Percentiles rank a stretch among this genome's conserved stretches.
These are phyloP conservation scores for Blastobasis lacticolella DNA, from an alignment of 2,888 invertebrate genomes.

Conservation along the genomic window DNA sequence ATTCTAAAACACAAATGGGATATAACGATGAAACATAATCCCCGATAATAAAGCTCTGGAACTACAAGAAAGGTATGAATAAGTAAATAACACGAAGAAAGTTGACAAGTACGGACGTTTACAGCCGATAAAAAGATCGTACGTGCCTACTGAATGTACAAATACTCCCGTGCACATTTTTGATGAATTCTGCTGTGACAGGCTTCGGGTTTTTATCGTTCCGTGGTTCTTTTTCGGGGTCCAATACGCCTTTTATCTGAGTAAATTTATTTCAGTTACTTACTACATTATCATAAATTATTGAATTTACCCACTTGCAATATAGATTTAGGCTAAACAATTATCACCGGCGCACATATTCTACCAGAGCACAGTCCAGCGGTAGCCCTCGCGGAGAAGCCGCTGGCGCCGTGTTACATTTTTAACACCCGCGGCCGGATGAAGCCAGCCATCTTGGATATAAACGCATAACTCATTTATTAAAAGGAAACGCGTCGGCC, in stretches of 20 bases:
- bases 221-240: too few relatives aligned
- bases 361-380: too few relatives aligned
- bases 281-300: too few relatives aligned
- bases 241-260: too few relatives aligned
- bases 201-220: conserved; percentile 22
- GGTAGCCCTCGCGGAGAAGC: too few relatives aligned
- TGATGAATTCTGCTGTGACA: conserved; percentile 46
- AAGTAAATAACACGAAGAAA: conserved; percentile 52
- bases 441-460: conserved; percentile 59
- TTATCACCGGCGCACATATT: too few relatives aligned
- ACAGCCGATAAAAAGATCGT: conserved; percentile 49
- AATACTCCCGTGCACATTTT: conserved; percentile 41
- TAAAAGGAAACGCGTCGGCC: conserved; percentile 63
- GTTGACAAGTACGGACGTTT: conserved; percentile 52
- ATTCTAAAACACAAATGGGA: too few relatives aligned
- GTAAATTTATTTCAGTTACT: too few relatives aligned
- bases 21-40: too few relatives aligned
- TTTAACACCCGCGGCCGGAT: conserved; percentile 47
- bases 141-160: conserved; percentile 45
- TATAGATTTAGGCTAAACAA: too few relatives aligned
- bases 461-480: conserved; percentile 69
- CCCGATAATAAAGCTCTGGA: conserved; percentile 9
- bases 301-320: too few relatives aligned
- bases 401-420: conserved; percentile 28
- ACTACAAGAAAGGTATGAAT: conserved; percentile 52